Conservation (phyloP, 23 tunicate species). For the Clavelina lepadiformis region DNA sequence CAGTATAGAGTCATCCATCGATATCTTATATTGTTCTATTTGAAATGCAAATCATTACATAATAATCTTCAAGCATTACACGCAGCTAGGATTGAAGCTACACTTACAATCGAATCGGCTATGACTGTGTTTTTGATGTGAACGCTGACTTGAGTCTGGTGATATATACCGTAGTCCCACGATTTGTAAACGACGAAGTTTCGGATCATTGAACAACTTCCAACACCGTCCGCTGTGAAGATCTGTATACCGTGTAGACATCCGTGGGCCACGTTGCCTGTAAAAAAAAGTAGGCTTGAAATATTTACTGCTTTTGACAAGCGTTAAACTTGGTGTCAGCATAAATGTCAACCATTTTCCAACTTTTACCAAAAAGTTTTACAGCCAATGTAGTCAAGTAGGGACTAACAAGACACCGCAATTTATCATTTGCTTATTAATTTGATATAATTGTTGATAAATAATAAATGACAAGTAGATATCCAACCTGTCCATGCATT, state of each 20-base stretch:
- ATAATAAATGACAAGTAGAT: neutral
- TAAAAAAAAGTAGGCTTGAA: neutral
- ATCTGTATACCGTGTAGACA: conserved; percentile 68
- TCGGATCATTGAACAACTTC: conserved; percentile 40
- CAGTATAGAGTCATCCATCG: too few species aligned
- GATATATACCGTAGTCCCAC: conserved; percentile 84
- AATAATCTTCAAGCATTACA: too few species aligned
- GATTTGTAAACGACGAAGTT: conserved; percentile 63
- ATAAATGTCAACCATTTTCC: too few species aligned
- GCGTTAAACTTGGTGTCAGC: too few species aligned
- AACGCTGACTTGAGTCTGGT: conserved; percentile 53
- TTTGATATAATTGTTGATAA: neutral
- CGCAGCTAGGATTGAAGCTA: too few species aligned
- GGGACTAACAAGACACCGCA: neutral
- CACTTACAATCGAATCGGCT: conserved; percentile 56
- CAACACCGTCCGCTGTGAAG: conserved; percentile 10
- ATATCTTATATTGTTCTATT: too few species aligned
- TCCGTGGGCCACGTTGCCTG: conserved; percentile 78
- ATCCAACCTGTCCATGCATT: conserved; percentile 41
- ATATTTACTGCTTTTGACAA: neutral
- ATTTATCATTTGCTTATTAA: neutral
- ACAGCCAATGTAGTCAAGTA: neutral
- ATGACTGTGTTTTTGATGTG: conserved; percentile 32
- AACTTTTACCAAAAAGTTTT: too few species aligned
- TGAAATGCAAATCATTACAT: too few species aligned